Evolutionary conservation across 53 echinoderm and acorn worm species (phyloP), one percentile per base, ranked within the genome.

Genomic region (Echinometra lucunter): DNA sequence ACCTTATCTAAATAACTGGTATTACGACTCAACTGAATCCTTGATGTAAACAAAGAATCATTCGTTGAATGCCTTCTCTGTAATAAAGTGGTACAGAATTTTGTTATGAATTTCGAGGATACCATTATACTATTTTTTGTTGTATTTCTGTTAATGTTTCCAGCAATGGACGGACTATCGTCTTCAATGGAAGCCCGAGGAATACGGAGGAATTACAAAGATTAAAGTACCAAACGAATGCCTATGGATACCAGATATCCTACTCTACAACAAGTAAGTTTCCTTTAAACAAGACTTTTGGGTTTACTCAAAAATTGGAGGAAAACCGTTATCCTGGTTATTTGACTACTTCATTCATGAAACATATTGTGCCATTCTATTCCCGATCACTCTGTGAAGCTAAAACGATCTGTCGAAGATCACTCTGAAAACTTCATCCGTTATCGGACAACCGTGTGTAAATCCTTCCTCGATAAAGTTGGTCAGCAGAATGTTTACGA

Each of bases 201-300:
- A 97, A 10, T 99, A 96, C 58, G 97, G 94, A 35, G 95, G 95
- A 18, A 96, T 99, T 12, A 96, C 88, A 27, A 96, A 95, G 44
- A 95, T 99, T 58, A 98, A 98, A 89, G 98, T 99, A 0, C 99
- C 99, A 23, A 96, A 95, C 34, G 74, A 88, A 25, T 94, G 95
- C 66, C 88, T 99, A 7, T 99, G 99, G 99, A 96, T 96, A 37
- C 99, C 99, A 27, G 99, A 99, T 95, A 99, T 99, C 9, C 93
- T 99, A 10, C 96, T 99, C 37, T 99, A 99, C 32, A 99, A 99
- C 94, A 99, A 99, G 99, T 99, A 95, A 96, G 99, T 95, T 28
- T 42, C 45, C 28, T n/a, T 27, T 78, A 30, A 78, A 2, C 32
- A 69, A 9, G 32, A 12, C 69, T 32, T 32, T 38, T 6, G 6